Evolutionary conservation across 2,888 invertebrate species (phyloP).

Genomic region (Scaptomyza flava): DNA sequence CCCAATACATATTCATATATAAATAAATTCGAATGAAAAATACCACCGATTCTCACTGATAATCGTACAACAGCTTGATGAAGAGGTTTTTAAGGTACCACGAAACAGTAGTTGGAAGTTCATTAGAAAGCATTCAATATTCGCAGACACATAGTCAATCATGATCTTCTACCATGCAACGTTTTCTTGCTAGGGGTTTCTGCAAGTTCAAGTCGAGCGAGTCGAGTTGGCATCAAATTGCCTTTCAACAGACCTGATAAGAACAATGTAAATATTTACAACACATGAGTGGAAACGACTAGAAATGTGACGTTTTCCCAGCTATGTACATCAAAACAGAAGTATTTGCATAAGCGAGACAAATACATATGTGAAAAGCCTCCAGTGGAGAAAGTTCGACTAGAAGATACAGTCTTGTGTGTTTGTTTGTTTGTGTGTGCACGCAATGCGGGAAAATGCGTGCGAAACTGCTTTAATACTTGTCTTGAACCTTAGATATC

Average conservation of each 20-base stretch:
- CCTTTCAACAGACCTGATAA: slow-evolving; percentile 32
- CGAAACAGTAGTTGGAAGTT: too few relatives aligned
- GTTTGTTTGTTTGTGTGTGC: too few relatives aligned
- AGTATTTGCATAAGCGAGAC: neutral
- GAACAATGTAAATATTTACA: neutral
- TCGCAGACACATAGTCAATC: neutral
- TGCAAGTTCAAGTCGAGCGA: slow-evolving; percentile 37
- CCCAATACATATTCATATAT: neutral
- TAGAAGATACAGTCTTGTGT: too few relatives aligned
- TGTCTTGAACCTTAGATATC: too few relatives aligned
- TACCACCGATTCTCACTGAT: neutral
- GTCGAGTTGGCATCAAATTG: slow-evolving; percentile 47
- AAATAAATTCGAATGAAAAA: slow-evolving; percentile 7
- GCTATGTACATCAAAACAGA: neutral
- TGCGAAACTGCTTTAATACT: too few relatives aligned
- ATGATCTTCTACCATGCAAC: too few relatives aligned
- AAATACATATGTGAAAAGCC: too few relatives aligned
- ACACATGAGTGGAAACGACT: neutral
- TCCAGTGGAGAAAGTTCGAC: neutral
- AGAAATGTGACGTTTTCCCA: neutral
- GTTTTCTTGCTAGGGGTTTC: neutral
- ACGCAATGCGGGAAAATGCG: too few relatives aligned
- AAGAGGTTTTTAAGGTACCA: too few relatives aligned
- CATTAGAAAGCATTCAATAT: neutral
- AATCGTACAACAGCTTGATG: neutral